Evolutionary conservation across 1,140 invertebrate species (phyloP).

Genomic region (Diachasma alloeum): DNA sequence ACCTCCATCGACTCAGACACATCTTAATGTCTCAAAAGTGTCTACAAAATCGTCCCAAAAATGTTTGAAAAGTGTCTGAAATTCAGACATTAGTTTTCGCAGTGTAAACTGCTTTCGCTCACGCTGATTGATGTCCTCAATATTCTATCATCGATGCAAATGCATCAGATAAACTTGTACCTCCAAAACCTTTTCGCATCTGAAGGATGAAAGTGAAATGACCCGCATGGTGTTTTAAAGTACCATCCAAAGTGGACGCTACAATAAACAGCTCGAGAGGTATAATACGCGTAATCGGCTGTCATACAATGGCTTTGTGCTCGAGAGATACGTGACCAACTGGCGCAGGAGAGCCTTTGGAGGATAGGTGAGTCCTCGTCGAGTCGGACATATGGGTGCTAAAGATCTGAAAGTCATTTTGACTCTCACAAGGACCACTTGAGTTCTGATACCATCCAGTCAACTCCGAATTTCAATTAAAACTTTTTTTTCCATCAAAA

Average conservation of each 20-base stretch:
- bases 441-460: neutral
- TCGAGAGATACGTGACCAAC: conserved; percentile 15
- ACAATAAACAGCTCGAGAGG: neutral
- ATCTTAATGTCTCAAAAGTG: too few relatives aligned
- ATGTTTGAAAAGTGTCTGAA: too few relatives aligned
- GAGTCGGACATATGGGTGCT: conserved; percentile 9
- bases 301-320: neutral
- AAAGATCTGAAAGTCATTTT: conserved; percentile 8
- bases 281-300: neutral
- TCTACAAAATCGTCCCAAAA: too few relatives aligned
- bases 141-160: neutral
- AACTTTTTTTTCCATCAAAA: neutral
- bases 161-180: neutral
- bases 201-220: conserved; percentile 6
- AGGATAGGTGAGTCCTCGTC: neutral
- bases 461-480: neutral
- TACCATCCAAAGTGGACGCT: neutral
- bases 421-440: neutral
- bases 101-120: neutral
- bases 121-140: neutral
- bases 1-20: too few relatives aligned
- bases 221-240: conserved; percentile 8
- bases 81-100: too few relatives aligned
- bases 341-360: neutral
- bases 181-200: neutral